Percentiles rank a stretch among this genome's conserved stretches.
Evolutionary conservation across 2,113 vertebrate species (phyloP).

Genomic region (Phaetusa simplex): DNA sequence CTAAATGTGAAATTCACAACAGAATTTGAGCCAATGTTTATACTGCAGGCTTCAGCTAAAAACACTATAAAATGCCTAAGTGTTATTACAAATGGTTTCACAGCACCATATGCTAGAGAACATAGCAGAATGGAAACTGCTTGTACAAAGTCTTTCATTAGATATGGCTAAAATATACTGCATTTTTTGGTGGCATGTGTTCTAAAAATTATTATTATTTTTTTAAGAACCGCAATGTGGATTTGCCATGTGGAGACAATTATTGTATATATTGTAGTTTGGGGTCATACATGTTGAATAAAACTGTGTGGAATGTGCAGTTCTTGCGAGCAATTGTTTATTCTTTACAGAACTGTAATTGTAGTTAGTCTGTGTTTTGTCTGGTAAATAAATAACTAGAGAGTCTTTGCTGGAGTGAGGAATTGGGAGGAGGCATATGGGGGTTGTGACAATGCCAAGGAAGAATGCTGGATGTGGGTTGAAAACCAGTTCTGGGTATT

Average conservation of each 20-base stretch:
- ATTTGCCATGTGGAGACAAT: conserved; percentile 64
- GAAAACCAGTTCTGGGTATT: neutral
- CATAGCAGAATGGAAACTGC: conserved; percentile 20
- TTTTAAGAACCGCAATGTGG: conserved; percentile 44
- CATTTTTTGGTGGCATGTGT: conserved; percentile 44
- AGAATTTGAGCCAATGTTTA: conserved; percentile 12
- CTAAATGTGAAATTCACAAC: neutral
- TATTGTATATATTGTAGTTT: conserved; percentile 51
- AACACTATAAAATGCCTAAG: conserved; percentile 1
- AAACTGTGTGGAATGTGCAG: conserved; percentile 49
- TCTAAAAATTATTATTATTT: conserved; percentile 48
- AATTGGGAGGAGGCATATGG: neutral
- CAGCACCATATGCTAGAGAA: conserved; percentile 7
- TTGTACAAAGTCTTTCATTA: conserved; percentile 23
- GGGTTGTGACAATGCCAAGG: neutral
- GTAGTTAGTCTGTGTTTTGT: conserved; percentile 63
- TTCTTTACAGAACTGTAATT: conserved; percentile 36
- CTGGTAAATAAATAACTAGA: conserved; percentile 60
- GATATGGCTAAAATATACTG: conserved; percentile 29
- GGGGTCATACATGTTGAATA: conserved; percentile 60
- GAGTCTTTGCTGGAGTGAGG: neutral
- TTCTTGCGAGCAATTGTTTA: conserved; percentile 51
- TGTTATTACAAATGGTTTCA: conserved; percentile 35
- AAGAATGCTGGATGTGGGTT: neutral
- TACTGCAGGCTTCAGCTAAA: conserved; percentile 24